Percentiles rank a stretch among this genome's conserved stretches.
These are phyloP conservation scores for Caenorhabditis japonica DNA, from an alignment of 2,888 invertebrate genomes.

Conservation along the genomic window DNA sequence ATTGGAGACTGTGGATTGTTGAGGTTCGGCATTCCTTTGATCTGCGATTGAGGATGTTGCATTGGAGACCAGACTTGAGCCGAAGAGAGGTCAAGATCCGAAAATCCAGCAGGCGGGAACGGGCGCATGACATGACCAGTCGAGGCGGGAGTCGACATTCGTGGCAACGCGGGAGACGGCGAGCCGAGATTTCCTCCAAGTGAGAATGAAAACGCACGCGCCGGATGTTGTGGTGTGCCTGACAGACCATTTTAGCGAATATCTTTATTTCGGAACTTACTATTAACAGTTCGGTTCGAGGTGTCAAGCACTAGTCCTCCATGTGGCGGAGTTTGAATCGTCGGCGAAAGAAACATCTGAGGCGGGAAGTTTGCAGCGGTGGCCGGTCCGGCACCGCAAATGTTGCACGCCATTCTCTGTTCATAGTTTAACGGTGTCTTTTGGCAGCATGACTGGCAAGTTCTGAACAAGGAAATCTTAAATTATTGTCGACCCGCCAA, in stretches of 20 bases:
- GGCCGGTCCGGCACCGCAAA: conserved; percentile 29
- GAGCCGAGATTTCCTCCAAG: conserved; percentile 18
- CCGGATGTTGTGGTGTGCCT: conserved; percentile 18
- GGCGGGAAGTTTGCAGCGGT: conserved; percentile 32
- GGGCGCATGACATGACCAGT: conserved; percentile 6
- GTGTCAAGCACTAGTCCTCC: conserved; percentile 15
- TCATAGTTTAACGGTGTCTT: conserved; percentile 9
- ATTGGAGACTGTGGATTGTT: conserved; percentile 20
- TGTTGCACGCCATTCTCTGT: conserved; percentile 2
- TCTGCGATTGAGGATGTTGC: conserved; percentile 13
- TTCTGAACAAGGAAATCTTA: conserved; percentile 13
- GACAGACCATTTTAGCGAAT: neutral
- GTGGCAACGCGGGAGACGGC: conserved; percentile 18
- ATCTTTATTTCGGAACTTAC: neutral
- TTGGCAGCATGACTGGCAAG: conserved; percentile 33
- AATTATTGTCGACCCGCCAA: neutral
- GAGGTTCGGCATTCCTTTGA: conserved; percentile 25
- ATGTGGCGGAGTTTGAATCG: conserved; percentile 25
- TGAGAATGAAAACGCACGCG: conserved; percentile 44
- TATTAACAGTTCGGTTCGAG: neutral
- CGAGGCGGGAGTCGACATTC: conserved; percentile 22
- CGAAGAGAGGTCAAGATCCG: conserved; percentile 2
- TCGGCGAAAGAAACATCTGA: conserved; percentile 49
- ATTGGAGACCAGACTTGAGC: conserved; percentile 16
- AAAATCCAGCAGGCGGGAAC: conserved; percentile 4